These are phyloP conservation scores for Diceros bicornis DNA, from an alignment of 2,797 vertebrate species.

Conservation along the genomic window DNA sequence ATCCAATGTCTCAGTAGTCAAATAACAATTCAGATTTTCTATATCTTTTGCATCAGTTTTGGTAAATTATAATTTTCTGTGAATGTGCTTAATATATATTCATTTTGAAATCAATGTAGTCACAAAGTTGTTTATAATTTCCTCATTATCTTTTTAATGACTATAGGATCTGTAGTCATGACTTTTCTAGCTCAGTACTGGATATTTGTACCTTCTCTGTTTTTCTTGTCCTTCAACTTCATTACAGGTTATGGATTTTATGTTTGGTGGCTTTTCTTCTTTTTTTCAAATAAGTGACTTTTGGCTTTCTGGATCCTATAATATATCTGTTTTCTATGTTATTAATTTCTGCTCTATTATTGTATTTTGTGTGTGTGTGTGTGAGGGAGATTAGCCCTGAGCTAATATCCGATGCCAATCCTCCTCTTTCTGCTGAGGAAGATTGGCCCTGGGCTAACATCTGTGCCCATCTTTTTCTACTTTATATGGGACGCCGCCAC, in stretches of 20 bases:
- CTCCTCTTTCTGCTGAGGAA: too few species aligned
- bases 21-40: not conserved
- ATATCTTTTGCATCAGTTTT: not conserved
- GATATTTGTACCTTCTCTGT: not conserved
- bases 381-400: too few species aligned
- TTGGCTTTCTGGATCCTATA: not conserved
- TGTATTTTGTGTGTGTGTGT: too few species aligned
- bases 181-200: not conserved
- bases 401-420: too few species aligned
- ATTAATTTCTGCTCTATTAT: not conserved
- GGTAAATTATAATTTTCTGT: not conserved
- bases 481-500: too few species aligned
- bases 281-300: not conserved
- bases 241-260: not conserved
- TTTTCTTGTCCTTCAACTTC: not conserved
- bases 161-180: not conserved
- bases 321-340: not conserved
- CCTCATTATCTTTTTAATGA: not conserved
- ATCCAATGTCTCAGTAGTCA: not conserved
- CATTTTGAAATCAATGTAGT: not conserved
- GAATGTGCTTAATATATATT: not conserved
- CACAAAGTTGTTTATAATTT: not conserved
- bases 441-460: too few species aligned
- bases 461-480: too few species aligned
- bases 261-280: not conserved